Evolutionary conservation across 2,113 vertebrate genomes (phyloP), one percentile per base, ranked within the genome.

Genomic region (Pangasianodon hypophthalmus): DNA sequence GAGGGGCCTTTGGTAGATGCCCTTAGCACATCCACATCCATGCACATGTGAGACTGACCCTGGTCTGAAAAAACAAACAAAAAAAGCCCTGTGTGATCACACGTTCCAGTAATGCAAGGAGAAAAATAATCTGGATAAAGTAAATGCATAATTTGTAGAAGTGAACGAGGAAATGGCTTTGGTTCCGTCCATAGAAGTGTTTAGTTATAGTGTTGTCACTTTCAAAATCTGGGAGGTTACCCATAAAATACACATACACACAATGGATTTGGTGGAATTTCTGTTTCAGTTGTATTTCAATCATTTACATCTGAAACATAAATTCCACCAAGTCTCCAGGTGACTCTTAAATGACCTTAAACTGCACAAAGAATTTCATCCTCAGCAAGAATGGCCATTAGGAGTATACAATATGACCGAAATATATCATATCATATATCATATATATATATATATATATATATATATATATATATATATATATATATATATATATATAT

Each of bases 1-100:
- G 81, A 87, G 81, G 87, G 84, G 84, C 77, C 84, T 86, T 24
- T 11, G 3, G 13, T 77, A 79, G 84, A 88, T 77, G 50, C 90
- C 83, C 62, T 81, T 54, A n/a, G 50, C 67, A 84, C 29, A 84
- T 73, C 54, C 79, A 83, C n/a, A 54, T 54, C 32, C 48, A 56
- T 56, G 54, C 14, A 56, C 52, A 24, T 77, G 54, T 41, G 73
- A 75, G 86, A 41, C 75, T 73, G 62, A 6, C 6, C 77, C 48
- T 67, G 60, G 69, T 52, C 62, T 32, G 6, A 67, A 18, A 8
- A 16, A 21, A 8, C 37, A 73, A 48, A 89, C 32, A 80, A 73
- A 73, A 6, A 13, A n/a, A n/a, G 19, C 16, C 56, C 19, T 26
- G 3, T 67, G 37, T 69, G 37, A 71, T 13, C 73, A 56, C 19